Conservation (phyloP, 2,888 invertebrate genomes). For the Lepeophtheirus nordmannii region DNA sequence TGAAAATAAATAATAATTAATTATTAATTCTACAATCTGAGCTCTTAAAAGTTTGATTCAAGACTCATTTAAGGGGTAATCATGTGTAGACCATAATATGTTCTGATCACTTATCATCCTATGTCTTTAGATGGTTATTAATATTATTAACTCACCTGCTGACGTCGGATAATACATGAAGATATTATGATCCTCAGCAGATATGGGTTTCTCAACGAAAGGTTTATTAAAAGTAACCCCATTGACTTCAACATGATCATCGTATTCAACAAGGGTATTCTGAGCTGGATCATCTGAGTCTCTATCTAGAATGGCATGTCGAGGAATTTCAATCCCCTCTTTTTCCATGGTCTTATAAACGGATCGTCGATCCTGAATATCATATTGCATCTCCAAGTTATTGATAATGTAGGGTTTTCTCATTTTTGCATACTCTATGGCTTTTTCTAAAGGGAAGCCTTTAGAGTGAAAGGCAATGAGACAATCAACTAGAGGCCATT, state of each 20-base stretch:
- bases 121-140: neutral
- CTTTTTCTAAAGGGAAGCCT: conserved; percentile 95
- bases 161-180: conserved; percentile 98
- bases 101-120: no score
- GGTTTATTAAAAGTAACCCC: conserved; percentile 91
- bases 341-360: conserved; percentile 85
- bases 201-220: conserved; percentile 97
- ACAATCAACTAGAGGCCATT: conserved; percentile 96
- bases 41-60: no score
- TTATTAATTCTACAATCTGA: no score
- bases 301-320: conserved; percentile 89
- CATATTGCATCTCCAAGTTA: conserved; percentile 95
- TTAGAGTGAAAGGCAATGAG: conserved; percentile 95
- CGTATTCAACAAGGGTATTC: conserved; percentile 78
- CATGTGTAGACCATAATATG: no score
- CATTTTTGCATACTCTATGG: conserved; percentile 83
- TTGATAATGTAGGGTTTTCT: conserved; percentile 93
- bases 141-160: no score
- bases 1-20: no score
- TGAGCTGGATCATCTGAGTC: conserved; percentile 82
- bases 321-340: conserved; percentile 91
- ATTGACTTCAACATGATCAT: conserved; percentile 93
- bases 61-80: no score
- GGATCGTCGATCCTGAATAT: conserved; percentile 81
- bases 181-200: conserved; percentile 98